Percentiles rank a stretch among this genome's conserved stretches.
phyloP scores from a whole-genome alignment of 2,113 vertebrate species.

The Mionectes macconnelli region DNA sequence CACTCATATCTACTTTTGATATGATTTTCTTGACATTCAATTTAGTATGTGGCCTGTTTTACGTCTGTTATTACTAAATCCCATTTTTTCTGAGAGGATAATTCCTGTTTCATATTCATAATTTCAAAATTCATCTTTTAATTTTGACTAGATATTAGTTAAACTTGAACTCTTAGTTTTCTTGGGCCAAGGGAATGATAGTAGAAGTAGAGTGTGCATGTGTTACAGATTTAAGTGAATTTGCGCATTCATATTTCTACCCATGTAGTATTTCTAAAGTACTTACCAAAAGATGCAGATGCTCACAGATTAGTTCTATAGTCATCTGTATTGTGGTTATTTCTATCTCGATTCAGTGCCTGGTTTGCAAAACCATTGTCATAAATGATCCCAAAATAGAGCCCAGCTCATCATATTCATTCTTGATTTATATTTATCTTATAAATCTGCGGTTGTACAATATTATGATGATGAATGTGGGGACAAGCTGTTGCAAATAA shows the following conservation, averaged over 20 bases:
- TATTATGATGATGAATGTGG: not conserved
- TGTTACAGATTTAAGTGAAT: not conserved
- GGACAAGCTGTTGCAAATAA: not conserved
- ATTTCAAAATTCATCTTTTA: not conserved
- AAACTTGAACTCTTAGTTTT: not conserved
- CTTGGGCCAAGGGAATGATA: not conserved
- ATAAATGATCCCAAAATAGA: not conserved
- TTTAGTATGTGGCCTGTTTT: not conserved
- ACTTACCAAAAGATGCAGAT: not conserved
- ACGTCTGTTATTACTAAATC: not conserved
- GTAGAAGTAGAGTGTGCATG: not conserved
- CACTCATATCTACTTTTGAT: not conserved
- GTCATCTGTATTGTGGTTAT: not conserved
- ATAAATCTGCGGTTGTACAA: not conserved
- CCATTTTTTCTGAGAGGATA: not conserved
- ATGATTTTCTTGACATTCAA: not conserved
- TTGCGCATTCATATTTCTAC: not conserved
- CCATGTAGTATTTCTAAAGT: not conserved
- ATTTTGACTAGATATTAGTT: not conserved
- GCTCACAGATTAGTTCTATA: not conserved
- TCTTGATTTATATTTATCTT: not conserved
- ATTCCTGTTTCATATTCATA: not conserved
- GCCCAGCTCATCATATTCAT: not conserved
- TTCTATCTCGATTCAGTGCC: not conserved
- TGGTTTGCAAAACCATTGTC: not conserved